Evolutionary conservation across 2,888 invertebrate genomes (phyloP), one percentile per base, ranked within the genome.

Genomic region (Oegoconia quadripuncta): DNA sequence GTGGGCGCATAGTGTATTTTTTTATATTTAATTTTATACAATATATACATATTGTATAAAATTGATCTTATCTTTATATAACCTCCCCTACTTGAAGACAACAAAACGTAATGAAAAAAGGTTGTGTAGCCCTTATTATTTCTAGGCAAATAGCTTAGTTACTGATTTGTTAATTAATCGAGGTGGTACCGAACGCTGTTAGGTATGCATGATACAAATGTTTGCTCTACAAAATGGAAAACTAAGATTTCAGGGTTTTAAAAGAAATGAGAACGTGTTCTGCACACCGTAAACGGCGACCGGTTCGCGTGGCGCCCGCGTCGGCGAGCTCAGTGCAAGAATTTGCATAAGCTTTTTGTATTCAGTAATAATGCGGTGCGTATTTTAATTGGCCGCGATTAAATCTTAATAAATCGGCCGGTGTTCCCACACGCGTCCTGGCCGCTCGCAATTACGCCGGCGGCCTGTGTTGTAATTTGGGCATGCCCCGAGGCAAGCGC

Each of bases 381-480:
- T 79, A 75, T 82, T 83, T 81, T 82, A 82, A 82, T 84, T 82
- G 77, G 72, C 52, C 52, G 57, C 71, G 81, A 84, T 86, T 83
- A 83, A 84, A 83, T 83, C 78, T 81, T 81, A 81, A 84, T 83
- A 80, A 80, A 80, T 80, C 77, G 81, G 72, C 53, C 71, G 64
- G 73, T 72, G 70, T 82, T 81, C 74, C 76, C 74, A 76, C 78
- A 76, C 72, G 77, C 76, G 75, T 62, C 60, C 26, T 18, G 14
- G 12, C 50, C 61, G 55, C 57, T 65, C 68, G 75, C 74, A 84
- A 86, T 84, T 82, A 79, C 67, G 70, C 73, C 67, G 72, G 55
- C 72, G 72, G 79, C 69, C 62, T 61, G 64, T 68, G 68, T 74
- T 71, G 76, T 75, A 82, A 81, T 83, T 84, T 77, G 75, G 65